Evolutionary conservation across 2,113 vertebrate species (phyloP).

Genomic region (Monopterus albus): DNA sequence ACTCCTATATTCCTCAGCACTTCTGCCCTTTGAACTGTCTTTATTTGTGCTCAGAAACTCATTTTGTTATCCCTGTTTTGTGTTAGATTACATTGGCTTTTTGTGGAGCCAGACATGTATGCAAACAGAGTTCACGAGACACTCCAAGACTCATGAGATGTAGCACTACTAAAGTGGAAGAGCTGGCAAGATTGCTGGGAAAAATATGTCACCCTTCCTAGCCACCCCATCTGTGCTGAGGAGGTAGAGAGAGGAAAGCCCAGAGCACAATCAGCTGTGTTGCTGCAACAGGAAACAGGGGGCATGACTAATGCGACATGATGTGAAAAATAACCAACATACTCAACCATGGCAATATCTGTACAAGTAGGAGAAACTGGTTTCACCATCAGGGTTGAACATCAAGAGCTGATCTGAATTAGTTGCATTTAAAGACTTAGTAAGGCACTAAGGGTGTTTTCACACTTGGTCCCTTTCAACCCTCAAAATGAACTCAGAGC

Average conservation of each 20-base stretch:
- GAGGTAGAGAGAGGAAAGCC: not conserved
- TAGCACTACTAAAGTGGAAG: conserved; percentile 31
- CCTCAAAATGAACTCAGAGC: too few species aligned
- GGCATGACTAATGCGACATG: conserved; percentile 61
- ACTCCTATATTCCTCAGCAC: not conserved
- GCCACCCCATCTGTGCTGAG: conserved; percentile 28
- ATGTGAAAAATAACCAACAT: conserved; percentile 62
- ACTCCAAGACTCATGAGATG: too few species aligned
- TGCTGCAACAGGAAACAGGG: conserved; percentile 65
- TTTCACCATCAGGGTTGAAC: not conserved
- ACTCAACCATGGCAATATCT: conserved; percentile 31
- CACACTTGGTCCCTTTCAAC: too few species aligned
- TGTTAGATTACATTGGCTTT: conserved; percentile 20
- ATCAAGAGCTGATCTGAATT: not conserved
- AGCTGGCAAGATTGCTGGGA: conserved; percentile 28
- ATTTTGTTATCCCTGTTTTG: conserved; percentile 33
- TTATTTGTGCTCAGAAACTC: conserved; percentile 4
- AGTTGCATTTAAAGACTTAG: not conserved
- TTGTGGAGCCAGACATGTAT: not conserved
- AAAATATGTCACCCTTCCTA: conserved; percentile 53
- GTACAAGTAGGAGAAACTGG: not conserved
- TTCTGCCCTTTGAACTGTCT: conserved; percentile 27
- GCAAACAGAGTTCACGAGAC: conserved; percentile 13
- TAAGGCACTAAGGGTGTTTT: too few species aligned
- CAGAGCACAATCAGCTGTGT: not conserved